Percentiles rank a stretch among this genome's conserved stretches.
Conservation (phyloP, 2,888 invertebrate species). For the Mystacides longicornis region DNA sequence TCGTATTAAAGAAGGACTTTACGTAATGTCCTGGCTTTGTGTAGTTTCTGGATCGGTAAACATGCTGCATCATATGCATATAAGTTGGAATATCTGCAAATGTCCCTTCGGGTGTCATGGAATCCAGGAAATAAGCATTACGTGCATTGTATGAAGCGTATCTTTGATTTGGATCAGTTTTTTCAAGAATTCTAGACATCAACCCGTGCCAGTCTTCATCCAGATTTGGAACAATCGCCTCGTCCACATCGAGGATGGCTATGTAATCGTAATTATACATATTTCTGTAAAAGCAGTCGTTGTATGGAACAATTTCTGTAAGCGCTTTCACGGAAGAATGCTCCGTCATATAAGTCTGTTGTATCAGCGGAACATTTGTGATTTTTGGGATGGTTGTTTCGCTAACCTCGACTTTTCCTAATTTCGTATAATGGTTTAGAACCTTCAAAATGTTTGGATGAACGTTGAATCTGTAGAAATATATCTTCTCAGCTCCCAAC, state of each 20-base stretch:
- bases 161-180: background rate
- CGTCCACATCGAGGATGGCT: slow-evolving; percentile 85
- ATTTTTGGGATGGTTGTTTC: slow-evolving; percentile 80
- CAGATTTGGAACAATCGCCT: slow-evolving; percentile 84
- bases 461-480: slow-evolving; percentile 81
- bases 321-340: slow-evolving; percentile 89
- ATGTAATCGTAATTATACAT: slow-evolving; percentile 84
- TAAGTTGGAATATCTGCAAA: slow-evolving; percentile 74
- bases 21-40: slow-evolving; percentile 89
- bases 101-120: slow-evolving; percentile 68
- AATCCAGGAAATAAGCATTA: slow-evolving; percentile 43
- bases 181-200: slow-evolving; percentile 54
- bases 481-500: slow-evolving; percentile 85
- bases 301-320: slow-evolving; percentile 92
- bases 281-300: slow-evolving; percentile 90
- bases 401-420: slow-evolving; percentile 65
- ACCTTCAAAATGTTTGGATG: slow-evolving; percentile 87
- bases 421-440: slow-evolving; percentile 55
- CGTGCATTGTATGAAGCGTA: slow-evolving; percentile 2
- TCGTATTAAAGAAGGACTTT: slow-evolving; percentile 89
- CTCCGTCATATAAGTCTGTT: slow-evolving; percentile 81
- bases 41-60: slow-evolving; percentile 81
- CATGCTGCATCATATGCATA: slow-evolving; percentile 91
- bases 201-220: slow-evolving; percentile 64
- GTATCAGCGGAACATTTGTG: slow-evolving; percentile 79